phyloP scores from a whole-genome alignment of 2,888 invertebrate genomes.

The Epistrophe grossulariae region DNA sequence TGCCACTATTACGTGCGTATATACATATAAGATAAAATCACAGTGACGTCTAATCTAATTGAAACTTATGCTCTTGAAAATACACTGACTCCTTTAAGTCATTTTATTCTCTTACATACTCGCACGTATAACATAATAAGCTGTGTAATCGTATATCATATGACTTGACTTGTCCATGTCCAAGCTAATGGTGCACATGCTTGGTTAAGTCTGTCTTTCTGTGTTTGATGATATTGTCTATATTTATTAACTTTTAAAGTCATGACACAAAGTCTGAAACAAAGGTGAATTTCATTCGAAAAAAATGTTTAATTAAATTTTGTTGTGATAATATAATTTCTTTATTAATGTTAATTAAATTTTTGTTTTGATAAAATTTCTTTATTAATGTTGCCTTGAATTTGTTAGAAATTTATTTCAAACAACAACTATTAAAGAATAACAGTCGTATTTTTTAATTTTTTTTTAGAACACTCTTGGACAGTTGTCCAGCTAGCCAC shows the following conservation, averaged over 20 bases:
- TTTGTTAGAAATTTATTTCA: no score
- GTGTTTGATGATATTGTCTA: constrained; percentile 6
- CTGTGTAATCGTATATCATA: constrained; percentile 56
- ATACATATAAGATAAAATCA: background rate
- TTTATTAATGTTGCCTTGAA: no score
- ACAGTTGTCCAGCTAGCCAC: no score
- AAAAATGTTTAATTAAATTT: background rate
- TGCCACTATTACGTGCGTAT: constrained; percentile 21
- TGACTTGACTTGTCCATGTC: constrained; percentile 25
- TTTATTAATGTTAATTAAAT: no score
- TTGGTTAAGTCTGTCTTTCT: constrained; percentile 37
- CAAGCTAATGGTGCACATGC: constrained; percentile 40
- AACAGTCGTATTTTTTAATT: no score
- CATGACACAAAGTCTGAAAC: background rate
- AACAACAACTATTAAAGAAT: no score
- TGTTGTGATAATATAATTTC: no score
- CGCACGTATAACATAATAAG: background rate
- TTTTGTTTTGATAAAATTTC: no score
- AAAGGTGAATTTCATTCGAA: constrained; percentile 14
- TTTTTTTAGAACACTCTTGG: no score
- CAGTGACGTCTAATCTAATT: constrained; percentile 63
- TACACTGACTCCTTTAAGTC: constrained; percentile 22
- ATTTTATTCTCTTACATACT: constrained; percentile 5
- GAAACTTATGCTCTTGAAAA: constrained; percentile 71
- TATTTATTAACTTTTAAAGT: constrained; percentile 1